A percentile compares a stretch with the other conserved stretches of the same genome.
Conservation (phyloP, 92 coral and sea anemone species). For the Parazoanthus atlanticus region DNA sequence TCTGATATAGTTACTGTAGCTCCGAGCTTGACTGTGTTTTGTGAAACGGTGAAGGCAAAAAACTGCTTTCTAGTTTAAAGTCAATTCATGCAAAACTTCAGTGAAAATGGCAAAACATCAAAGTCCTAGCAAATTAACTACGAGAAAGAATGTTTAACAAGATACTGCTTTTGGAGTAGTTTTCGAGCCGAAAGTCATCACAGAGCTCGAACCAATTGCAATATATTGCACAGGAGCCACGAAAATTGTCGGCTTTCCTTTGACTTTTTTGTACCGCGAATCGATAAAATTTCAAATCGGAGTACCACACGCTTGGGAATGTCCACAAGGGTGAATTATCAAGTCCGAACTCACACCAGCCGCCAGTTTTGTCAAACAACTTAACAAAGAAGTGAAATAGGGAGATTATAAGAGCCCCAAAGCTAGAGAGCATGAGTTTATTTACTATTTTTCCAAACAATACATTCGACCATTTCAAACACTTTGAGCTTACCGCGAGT, state of each 20-base stretch:
- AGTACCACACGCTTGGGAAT: slow-evolving; percentile 34
- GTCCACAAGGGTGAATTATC: slow-evolving; percentile 25
- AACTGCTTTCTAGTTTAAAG: slow-evolving; percentile 26
- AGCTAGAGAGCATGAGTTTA: slow-evolving; percentile 69
- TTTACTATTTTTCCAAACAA: slow-evolving; percentile 97
- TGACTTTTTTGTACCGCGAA: slow-evolving; percentile 90
- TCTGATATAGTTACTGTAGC: slow-evolving; percentile 44
- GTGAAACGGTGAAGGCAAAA: slow-evolving; percentile 1
- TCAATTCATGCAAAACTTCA: slow-evolving; percentile 5
- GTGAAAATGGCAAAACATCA: slow-evolving; percentile 21
- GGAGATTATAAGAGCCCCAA: slow-evolving; percentile 26
- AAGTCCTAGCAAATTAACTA: slow-evolving; percentile 9
- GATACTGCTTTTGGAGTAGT: slow-evolving; percentile 10
- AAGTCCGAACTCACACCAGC: not conserved
- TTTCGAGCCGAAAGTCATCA: slow-evolving; percentile 37
- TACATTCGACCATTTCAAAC: slow-evolving; percentile 71
- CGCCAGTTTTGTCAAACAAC: slow-evolving; percentile 6
- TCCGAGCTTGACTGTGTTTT: slow-evolving; percentile 1
- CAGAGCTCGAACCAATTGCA: slow-evolving; percentile 55
- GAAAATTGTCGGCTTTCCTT: slow-evolving; percentile 87
- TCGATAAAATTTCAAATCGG: slow-evolving; percentile 82
- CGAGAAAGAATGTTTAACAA: slow-evolving; percentile 20
- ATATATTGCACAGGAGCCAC: slow-evolving; percentile 66
- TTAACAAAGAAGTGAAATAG: slow-evolving; percentile 32
- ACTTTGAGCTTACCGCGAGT: slow-evolving; percentile 91